phyloP scores from a whole-genome alignment of 2,113 vertebrate species.

The Pungitius pungitius region DNA sequence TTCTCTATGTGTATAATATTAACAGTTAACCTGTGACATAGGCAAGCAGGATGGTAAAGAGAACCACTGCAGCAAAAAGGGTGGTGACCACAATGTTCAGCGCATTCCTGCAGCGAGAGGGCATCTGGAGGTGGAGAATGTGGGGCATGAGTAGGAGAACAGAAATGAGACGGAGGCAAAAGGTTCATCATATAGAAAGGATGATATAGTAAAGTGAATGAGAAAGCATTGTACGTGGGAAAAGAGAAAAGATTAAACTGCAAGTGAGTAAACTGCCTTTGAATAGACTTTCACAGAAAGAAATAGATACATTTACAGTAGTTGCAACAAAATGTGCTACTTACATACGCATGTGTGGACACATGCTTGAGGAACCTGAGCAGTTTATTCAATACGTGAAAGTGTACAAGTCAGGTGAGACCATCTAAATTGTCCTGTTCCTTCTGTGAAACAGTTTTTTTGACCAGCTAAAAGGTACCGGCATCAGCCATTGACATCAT shows the following conservation, averaged over 20 bases:
- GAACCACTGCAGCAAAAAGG: slow-evolving; percentile 92
- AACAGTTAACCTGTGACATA: slow-evolving; percentile 86
- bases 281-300: background rate
- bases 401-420: background rate
- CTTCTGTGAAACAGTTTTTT: slow-evolving; percentile 4
- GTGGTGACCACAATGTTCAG: slow-evolving; percentile 91
- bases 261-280: background rate
- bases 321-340: background rate
- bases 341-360: background rate
- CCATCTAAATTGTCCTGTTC: slow-evolving; percentile 36
- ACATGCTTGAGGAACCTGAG: background rate
- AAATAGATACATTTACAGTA: background rate
- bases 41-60: slow-evolving; percentile 93
- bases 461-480: too few relatives aligned
- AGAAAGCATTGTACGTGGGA: background rate
- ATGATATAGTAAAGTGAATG: background rate
- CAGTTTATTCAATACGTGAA: background rate
- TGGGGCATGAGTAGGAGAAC: background rate
- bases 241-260: background rate
- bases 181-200: background rate
- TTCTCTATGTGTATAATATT: background rate
- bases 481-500: slow-evolving; percentile 26
- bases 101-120: slow-evolving; percentile 88
- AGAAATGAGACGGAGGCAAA: background rate
- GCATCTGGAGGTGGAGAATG: slow-evolving; percentile 84